phyloP scores from a whole-genome alignment of 1,140 invertebrate genomes.

The Berghia stephanieae region DNA sequence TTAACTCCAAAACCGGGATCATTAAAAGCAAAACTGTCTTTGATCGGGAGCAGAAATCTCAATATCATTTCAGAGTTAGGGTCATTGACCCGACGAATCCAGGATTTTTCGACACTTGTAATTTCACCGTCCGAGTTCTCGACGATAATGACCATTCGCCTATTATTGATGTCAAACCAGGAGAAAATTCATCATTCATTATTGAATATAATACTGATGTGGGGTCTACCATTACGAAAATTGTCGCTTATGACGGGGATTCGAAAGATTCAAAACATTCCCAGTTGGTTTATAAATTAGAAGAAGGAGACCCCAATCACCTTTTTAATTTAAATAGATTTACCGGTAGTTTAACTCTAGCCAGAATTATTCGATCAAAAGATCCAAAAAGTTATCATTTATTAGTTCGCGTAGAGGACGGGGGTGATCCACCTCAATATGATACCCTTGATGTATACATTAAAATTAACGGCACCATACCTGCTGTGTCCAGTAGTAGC shows the following conservation, averaged over 20 bases:
- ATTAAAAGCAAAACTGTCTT: conserved; percentile 35
- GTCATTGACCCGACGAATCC: conserved; percentile 40
- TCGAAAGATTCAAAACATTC: conserved; percentile 28
- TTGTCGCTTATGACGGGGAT: conserved; percentile 52
- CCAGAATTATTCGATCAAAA: conserved; percentile 35
- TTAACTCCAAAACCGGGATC: conserved; percentile 39
- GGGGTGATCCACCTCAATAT: conserved; percentile 36
- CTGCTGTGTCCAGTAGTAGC: not conserved
- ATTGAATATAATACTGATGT: conserved; percentile 38
- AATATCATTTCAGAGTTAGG: conserved; percentile 42
- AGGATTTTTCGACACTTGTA: conserved; percentile 38
- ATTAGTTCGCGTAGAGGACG: conserved; percentile 47
- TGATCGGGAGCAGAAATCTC: conserved; percentile 41
- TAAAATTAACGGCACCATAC: conserved; percentile 30
- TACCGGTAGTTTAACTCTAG: conserved; percentile 48
- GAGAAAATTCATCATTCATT: conserved; percentile 47
- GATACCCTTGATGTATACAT: conserved; percentile 26
- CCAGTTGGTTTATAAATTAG: conserved; percentile 31
- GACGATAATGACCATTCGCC: conserved; percentile 64
- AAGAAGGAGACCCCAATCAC: conserved; percentile 42
- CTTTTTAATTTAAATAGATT: conserved; percentile 49
- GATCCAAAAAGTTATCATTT: conserved; percentile 47
- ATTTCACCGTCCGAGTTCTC: conserved; percentile 50
- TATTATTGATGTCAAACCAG: conserved; percentile 49
- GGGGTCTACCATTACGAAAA: conserved; percentile 40